These are phyloP conservation scores for Drosophila biarmipes DNA, from an alignment of 1,140 invertebrate species.

Conservation along the genomic window DNA sequence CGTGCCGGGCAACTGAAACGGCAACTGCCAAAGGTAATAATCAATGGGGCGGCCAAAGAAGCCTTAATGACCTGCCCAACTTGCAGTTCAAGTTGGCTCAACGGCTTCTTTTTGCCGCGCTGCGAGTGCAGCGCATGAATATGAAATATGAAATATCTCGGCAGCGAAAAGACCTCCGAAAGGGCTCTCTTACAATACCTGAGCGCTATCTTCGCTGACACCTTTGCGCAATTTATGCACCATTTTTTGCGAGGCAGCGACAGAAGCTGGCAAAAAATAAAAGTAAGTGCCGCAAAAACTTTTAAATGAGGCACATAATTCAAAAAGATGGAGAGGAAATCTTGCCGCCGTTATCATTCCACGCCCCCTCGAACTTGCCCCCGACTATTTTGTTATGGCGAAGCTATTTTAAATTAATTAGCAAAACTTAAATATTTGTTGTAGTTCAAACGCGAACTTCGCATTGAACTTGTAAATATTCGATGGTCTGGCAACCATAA, in stretches of 20 bases:
- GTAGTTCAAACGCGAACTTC: conserved; percentile 74
- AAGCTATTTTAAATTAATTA: conserved; percentile 77
- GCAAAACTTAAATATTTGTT: conserved; percentile 76
- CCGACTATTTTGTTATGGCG: conserved; percentile 33
- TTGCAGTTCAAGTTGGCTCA: conserved; percentile 67
- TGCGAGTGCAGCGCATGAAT: conserved; percentile 65
- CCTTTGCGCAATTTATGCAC: conserved; percentile 76
- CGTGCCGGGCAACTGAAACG: neutral
- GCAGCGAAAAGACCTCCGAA: conserved; percentile 12
- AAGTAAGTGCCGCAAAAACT: conserved; percentile 64
- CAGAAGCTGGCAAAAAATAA: conserved; percentile 43
- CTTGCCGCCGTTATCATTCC: conserved; percentile 15
- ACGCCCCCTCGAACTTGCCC: neutral
- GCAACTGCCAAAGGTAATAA: conserved; percentile 49
- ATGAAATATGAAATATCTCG: conserved; percentile 75
- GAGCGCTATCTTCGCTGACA: conserved; percentile 70
- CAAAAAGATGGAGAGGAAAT: conserved; percentile 61
- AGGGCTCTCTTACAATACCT: conserved; percentile 34
- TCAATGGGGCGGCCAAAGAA: conserved; percentile 54
- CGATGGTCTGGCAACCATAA: conserved; percentile 43
- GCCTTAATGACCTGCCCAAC: conserved; percentile 71
- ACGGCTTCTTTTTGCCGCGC: conserved; percentile 30
- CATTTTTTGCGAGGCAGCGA: conserved; percentile 37
- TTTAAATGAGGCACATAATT: conserved; percentile 79
- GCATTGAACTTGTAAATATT: conserved; percentile 76